Percentiles rank a stretch among this genome's conserved stretches.
These are phyloP conservation scores for Cacatua alba DNA, from an alignment of 2,113 vertebrate genomes.

Conservation along the genomic window DNA sequence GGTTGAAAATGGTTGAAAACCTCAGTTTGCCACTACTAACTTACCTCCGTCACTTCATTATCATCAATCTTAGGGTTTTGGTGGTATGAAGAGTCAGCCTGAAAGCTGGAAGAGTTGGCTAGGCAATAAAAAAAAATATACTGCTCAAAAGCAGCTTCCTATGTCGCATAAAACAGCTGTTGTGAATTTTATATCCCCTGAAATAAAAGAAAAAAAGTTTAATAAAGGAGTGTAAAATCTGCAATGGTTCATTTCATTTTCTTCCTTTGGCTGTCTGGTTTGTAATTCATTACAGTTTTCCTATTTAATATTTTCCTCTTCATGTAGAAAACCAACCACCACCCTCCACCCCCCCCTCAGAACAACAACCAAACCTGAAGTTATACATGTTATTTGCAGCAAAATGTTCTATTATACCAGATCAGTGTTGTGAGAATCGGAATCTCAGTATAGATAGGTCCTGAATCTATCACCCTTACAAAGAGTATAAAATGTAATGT, in stretches of 20 bases:
- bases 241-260: background rate
- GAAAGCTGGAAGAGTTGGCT: background rate
- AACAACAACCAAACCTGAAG: background rate
- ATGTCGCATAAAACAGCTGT: background rate
- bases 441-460: background rate
- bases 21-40: background rate
- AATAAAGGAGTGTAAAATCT: background rate
- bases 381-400: background rate
- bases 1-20: background rate
- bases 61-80: background rate
- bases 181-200: background rate
- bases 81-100: background rate
- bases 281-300: constrained; percentile 4
- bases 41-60: background rate
- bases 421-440: background rate
- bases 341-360: background rate
- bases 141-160: background rate
- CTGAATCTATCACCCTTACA: constrained; percentile 17
- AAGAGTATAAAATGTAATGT: constrained; percentile 18
- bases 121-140: background rate
- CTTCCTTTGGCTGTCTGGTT: background rate
- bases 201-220: background rate
- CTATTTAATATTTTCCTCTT: constrained; percentile 28
- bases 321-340: background rate
- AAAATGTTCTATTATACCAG: background rate